A percentile compares a stretch with the other conserved stretches of the same genome.
These are phyloP conservation scores for Leptinotarsa peninsularis DNA, from an alignment of 2,888 invertebrate species.

Conservation along the genomic window DNA sequence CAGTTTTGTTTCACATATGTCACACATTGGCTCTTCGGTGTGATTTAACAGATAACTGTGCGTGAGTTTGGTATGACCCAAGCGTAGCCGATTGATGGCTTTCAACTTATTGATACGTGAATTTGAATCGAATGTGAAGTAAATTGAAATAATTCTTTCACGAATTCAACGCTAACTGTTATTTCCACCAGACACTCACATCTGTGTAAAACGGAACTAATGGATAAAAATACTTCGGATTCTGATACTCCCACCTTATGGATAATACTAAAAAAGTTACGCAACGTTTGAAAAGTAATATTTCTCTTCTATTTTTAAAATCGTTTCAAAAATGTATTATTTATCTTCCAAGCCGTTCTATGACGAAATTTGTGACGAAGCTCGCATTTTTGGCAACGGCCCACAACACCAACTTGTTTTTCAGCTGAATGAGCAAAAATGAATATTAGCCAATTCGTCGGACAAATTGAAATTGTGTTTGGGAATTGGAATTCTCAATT, in stretches of 20 bases:
- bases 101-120: too few relatives aligned
- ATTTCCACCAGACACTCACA: too few relatives aligned
- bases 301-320: slow-evolving; percentile 16
- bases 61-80: too few relatives aligned
- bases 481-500: too few relatives aligned
- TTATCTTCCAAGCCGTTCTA: slow-evolving; percentile 5
- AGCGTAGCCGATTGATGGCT: too few relatives aligned
- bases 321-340: slow-evolving; percentile 3
- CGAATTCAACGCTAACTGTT: too few relatives aligned
- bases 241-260: neutral
- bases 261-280: slow-evolving; percentile 12
- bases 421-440: neutral
- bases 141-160: too few relatives aligned
- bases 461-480: neutral
- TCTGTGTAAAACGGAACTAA: slow-evolving; percentile 5
- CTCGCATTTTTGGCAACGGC: slow-evolving; percentile 28
- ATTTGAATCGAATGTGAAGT: too few relatives aligned
- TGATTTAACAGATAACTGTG: too few relatives aligned
- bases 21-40: too few relatives aligned
- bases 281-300: slow-evolving; percentile 1
- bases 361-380: slow-evolving; percentile 29
- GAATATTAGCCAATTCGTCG: neutral
- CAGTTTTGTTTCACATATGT: too few relatives aligned
- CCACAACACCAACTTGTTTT: slow-evolving; percentile 17
- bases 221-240: neutral